Evolutionary conservation across 2,888 invertebrate species (phyloP).

Genomic region (Pachliopta kotzebuea): DNA sequence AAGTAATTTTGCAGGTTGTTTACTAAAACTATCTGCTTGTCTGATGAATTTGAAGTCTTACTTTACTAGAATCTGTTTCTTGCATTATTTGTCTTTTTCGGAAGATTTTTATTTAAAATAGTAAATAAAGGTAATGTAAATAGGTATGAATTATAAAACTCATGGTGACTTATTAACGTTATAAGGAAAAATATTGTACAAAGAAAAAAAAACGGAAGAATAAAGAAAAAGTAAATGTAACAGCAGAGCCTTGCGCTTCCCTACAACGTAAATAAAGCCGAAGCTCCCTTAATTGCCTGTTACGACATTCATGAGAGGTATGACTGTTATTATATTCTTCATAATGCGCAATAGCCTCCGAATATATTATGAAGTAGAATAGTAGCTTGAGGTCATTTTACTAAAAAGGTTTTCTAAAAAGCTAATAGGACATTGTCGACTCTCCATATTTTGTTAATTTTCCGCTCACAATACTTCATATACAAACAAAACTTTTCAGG

Average conservation of each 20-base stretch:
- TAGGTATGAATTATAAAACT: neutral
- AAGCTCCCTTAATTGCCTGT: conserved; percentile 25
- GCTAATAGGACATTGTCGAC: neutral
- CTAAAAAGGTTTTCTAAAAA: conserved; percentile 7
- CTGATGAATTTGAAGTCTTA: no score
- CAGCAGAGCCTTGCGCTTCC: neutral
- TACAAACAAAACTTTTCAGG: no score
- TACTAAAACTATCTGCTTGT: no score
- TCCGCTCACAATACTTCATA: neutral
- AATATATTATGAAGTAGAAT: conserved; percentile 7
- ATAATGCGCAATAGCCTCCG: conserved; percentile 8
- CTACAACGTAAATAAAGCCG: conserved; percentile 13
- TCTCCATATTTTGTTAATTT: neutral
- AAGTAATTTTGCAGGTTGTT: no score
- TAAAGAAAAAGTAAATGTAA: neutral
- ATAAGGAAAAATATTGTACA: conserved; percentile 3
- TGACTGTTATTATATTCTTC: conserved; percentile 24
- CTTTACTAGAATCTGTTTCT: no score
- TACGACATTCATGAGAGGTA: conserved; percentile 19
- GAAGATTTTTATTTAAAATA: no score
- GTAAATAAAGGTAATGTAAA: no score
- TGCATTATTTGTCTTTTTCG: no score
- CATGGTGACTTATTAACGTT: neutral
- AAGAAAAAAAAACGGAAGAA: conserved; percentile 8
- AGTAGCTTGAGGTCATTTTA: conserved; percentile 7